phyloP scores from a whole-genome alignment of 2,888 invertebrate species.

The Leptinotarsa haldemani region DNA sequence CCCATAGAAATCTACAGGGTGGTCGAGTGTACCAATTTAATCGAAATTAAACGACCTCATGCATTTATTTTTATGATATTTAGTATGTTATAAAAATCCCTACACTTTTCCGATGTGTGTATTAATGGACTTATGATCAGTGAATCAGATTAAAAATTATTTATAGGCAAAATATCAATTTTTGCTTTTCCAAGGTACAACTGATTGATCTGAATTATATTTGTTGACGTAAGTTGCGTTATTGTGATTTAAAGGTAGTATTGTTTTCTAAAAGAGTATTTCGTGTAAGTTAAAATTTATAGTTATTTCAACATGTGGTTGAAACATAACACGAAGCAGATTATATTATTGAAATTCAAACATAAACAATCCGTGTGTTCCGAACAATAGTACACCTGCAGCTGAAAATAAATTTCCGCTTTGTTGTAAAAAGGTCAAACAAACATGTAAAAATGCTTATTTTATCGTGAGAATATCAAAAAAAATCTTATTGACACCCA shows the following conservation, averaged over 20 bases:
- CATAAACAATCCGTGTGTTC: slow-evolving; percentile 3
- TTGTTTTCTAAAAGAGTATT: not conserved
- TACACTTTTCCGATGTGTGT: too few species aligned
- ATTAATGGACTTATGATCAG: too few species aligned
- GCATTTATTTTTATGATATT: too few species aligned
- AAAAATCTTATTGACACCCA: too few species aligned
- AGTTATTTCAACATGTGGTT: not conserved
- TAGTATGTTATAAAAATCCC: too few species aligned
- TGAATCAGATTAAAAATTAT: too few species aligned
- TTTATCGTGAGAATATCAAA: not conserved
- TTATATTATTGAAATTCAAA: not conserved
- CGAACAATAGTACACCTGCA: slow-evolving; percentile 14
- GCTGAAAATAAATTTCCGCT: not conserved
- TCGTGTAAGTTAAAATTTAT: slow-evolving; percentile 2
- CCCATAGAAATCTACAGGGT: too few species aligned
- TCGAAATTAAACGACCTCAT: too few species aligned
- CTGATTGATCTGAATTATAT: too few species aligned
- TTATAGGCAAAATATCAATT: too few species aligned
- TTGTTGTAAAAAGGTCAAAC: not conserved
- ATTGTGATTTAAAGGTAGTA: not conserved
- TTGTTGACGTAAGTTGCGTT: slow-evolving; percentile 3
- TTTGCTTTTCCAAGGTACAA: too few species aligned
- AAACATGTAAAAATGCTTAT: not conserved
- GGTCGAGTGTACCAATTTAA: too few species aligned
- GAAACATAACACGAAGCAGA: not conserved